Evolutionary conservation across 2,797 vertebrate species (phyloP), one percentile per base, ranked within the genome.

Genomic region (Liparis tanakae): DNA sequence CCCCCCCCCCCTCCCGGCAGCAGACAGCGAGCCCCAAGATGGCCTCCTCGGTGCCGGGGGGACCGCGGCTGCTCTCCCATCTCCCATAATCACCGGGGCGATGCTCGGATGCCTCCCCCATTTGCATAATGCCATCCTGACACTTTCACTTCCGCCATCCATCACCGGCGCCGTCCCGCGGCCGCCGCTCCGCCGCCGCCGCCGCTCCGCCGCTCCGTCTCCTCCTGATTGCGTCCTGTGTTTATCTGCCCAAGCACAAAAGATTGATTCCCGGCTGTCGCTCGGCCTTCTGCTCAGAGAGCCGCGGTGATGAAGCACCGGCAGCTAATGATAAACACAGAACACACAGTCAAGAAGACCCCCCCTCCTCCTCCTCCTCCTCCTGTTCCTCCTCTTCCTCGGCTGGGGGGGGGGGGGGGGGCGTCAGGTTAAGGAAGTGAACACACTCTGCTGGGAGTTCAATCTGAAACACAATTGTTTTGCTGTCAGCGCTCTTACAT

Each of bases 81-180:
- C 95, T 95, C 94, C 96, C 95, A 94, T 96, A 97, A 97, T 97
- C 97, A 98, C 95, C 96, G 96, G 95, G 93, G 96, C 96, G 94
- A 96, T 96, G 96, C 95, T 96, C 91, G 94, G 94, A 96, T 97
- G 96, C 95, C 96, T 96, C 90, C 90, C 89, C 94, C 92, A 98
- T 98, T 98, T 99, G 95, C 97, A 98, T 98, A 97, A 96, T 95
- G 95, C 95, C 94, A 94, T 96, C 96, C 96, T 97, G 97, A 97
- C 96, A 97, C 94, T 84, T 96, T 97, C 95, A 95, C 96, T 97
- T 96, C 95, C 94, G 95, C 95, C 95, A 97, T 96, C 96, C 95
- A 97, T 97, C 97, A 97, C 93, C 86, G 92, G 93, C 87, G 92
- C 91, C 93, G 90, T 93, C 92, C 93, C 91, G 91, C 91, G 92